Percentiles rank a stretch among this genome's conserved stretches.
These are phyloP conservation scores for Papilio protenor DNA, from an alignment of 2,888 invertebrate species.

Conservation along the genomic window DNA sequence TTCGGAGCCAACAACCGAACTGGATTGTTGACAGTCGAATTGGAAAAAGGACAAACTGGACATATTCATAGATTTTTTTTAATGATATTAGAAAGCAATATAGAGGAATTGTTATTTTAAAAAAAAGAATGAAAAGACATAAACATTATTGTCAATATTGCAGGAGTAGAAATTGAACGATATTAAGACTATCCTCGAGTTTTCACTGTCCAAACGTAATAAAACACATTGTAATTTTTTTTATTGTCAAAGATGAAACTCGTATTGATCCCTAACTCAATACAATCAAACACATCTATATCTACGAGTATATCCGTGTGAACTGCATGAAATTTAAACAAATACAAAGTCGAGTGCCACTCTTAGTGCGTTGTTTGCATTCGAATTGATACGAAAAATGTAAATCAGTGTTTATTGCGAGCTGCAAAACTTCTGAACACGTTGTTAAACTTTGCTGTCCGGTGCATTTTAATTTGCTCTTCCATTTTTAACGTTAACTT, in stretches of 20 bases:
- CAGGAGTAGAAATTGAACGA: background rate
- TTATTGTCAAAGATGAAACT: background rate
- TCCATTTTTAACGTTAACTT: slow-evolving; percentile 4
- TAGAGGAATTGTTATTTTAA: background rate
- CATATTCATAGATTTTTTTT: background rate
- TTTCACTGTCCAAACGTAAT: background rate
- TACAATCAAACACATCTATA: no score
- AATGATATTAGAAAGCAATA: background rate
- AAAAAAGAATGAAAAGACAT: no score
- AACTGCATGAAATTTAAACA: background rate
- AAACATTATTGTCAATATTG: background rate
- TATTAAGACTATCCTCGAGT: background rate
- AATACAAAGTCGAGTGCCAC: slow-evolving; percentile 12
- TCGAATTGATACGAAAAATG: slow-evolving; percentile 36
- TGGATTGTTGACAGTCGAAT: background rate
- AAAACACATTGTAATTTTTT: no score
- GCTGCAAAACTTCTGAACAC: slow-evolving; percentile 16
- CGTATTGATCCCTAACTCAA: background rate
- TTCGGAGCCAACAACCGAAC: slow-evolving; percentile 10
- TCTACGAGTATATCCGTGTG: slow-evolving; percentile 21
- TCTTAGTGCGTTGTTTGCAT: slow-evolving; percentile 39
- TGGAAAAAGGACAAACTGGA: background rate
- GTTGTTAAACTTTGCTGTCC: slow-evolving; percentile 31
- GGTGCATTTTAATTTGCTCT: slow-evolving; percentile 24
- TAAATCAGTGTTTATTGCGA: slow-evolving; percentile 26